Evolutionary conservation across 1,140 invertebrate species (phyloP).

Genomic region (Caerostris darwini): DNA sequence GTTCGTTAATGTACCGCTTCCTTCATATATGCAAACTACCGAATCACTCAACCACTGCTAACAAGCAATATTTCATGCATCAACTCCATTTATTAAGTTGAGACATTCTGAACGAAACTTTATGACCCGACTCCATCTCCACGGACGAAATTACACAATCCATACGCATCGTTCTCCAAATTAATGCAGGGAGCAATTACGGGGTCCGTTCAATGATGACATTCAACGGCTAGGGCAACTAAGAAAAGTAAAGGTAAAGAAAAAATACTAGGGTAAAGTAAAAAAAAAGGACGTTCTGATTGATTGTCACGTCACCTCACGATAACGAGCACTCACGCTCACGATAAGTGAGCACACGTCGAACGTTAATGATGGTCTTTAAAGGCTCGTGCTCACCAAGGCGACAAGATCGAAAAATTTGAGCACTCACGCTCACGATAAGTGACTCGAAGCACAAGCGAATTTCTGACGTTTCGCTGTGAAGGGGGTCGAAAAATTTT

Average conservation of each 20-base stretch:
- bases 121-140: neutral
- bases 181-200: neutral
- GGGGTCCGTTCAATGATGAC: neutral
- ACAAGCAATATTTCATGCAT: neutral
- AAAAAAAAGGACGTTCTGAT: neutral
- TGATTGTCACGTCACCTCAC: neutral
- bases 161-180: neutral
- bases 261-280: neutral
- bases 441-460: too few relatives aligned
- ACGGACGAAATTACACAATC: neutral
- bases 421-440: too few relatives aligned
- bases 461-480: too few relatives aligned
- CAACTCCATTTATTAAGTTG: neutral
- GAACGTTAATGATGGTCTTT: neutral
- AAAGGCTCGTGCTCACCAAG: too few relatives aligned
- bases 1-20: too few relatives aligned
- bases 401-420: too few relatives aligned
- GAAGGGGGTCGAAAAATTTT: too few relatives aligned
- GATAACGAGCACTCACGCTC: conserved; percentile 15
- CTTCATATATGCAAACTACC: too few relatives aligned
- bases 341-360: neutral
- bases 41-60: too few relatives aligned
- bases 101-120: neutral
- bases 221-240: conserved; percentile 4
- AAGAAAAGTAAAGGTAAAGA: neutral